Conservation (phyloP, 2,113 vertebrate species). For the Leiothrix lutea region DNA sequence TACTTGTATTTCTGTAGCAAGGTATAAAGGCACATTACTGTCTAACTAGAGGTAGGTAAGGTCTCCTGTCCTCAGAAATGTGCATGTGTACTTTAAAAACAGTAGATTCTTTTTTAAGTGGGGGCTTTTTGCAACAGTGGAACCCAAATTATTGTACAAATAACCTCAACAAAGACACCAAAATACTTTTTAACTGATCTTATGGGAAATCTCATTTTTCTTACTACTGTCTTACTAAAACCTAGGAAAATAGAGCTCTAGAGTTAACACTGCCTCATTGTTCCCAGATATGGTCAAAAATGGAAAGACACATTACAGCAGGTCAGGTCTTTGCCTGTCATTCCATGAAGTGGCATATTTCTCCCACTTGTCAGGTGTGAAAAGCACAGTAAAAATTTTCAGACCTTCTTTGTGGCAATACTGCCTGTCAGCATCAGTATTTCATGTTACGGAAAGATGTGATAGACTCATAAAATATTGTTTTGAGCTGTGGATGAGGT, state of each 20-base stretch:
- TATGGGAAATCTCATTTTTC: neutral
- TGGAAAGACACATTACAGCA: conserved; percentile 29
- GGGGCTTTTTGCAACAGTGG: neutral
- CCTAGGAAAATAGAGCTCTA: neutral
- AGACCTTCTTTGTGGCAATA: conserved; percentile 3
- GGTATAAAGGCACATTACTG: neutral
- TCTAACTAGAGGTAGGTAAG: neutral
- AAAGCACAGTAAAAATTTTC: conserved; percentile 37
- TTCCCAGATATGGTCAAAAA: neutral
- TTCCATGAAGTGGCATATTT: conserved; percentile 56
- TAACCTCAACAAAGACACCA: neutral
- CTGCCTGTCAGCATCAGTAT: conserved; percentile 21
- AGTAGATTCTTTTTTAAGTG: neutral
- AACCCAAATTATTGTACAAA: neutral
- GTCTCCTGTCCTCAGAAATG: neutral
- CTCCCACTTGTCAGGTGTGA: conserved; percentile 48
- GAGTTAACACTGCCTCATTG: neutral
- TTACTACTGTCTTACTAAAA: neutral
- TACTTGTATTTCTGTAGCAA: neutral
- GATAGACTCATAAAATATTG: conserved; percentile 1
- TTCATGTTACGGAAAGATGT: neutral
- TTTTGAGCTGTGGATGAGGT: neutral
- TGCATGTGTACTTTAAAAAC: neutral
- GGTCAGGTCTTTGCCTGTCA: conserved; percentile 44
- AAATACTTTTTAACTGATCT: neutral